A percentile compares a stretch with the other conserved stretches of the same genome.
Evolutionary conservation across 1,140 invertebrate species (phyloP).

Genomic region (Rhizoglyphus robini): DNA sequence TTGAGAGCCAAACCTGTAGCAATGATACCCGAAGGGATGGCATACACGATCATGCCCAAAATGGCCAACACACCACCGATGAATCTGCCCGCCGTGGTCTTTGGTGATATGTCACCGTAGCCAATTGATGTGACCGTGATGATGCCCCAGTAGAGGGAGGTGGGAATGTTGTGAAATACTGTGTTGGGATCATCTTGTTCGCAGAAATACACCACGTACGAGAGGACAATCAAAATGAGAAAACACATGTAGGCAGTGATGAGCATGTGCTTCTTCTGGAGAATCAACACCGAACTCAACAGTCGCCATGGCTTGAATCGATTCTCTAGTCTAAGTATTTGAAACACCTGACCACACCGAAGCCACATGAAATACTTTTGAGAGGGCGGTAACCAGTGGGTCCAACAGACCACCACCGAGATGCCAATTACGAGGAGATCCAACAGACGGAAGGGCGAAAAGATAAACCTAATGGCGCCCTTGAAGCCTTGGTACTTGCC

Average conservation of each 20-base stretch:
- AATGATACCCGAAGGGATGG: slow-evolving; percentile 9
- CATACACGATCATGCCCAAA: not conserved
- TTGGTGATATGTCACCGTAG: slow-evolving; percentile 14
- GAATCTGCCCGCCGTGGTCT: not conserved
- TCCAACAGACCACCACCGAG: not conserved
- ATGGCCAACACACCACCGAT: not conserved
- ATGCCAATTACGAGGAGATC: slow-evolving; percentile 5
- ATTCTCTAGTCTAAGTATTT: not conserved
- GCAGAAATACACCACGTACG: slow-evolving; percentile 6
- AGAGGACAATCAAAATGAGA: not conserved
- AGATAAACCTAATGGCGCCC: not conserved
- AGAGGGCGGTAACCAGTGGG: not conserved
- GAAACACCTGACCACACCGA: not conserved
- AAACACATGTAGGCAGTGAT: slow-evolving; percentile 13
- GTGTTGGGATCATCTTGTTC: not conserved
- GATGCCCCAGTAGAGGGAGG: not conserved
- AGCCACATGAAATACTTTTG: not conserved
- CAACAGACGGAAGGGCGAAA: not conserved
- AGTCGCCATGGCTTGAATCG: slow-evolving; percentile 12
- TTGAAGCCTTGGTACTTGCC: not conserved
- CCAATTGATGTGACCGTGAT: slow-evolving; percentile 5
- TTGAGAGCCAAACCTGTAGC: slow-evolving; percentile 14
- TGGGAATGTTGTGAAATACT: not conserved
- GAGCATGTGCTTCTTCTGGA: not conserved
- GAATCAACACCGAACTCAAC: not conserved